phyloP scores from a whole-genome alignment of 2,888 invertebrate species.

The Drosophila nigricruria region DNA sequence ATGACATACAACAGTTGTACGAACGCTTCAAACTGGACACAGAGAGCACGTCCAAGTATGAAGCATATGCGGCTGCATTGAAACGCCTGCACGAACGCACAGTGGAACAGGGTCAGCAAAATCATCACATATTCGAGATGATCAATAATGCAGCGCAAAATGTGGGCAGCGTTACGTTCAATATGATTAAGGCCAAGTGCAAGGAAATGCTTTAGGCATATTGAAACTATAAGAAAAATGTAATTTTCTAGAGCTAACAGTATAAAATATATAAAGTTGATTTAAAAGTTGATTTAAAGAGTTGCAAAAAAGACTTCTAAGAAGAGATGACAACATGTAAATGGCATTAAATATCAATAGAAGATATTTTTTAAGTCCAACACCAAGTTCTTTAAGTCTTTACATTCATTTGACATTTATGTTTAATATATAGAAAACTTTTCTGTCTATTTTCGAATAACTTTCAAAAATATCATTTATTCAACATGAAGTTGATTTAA shows the following conservation, averaged over 20 bases:
- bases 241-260: neutral
- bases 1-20: slow-evolving; percentile 70
- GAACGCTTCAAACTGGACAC: slow-evolving; percentile 74
- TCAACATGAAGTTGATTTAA: neutral
- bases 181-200: slow-evolving; percentile 79
- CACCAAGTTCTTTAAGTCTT: too few species aligned
- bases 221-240: neutral
- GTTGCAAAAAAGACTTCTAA: too few species aligned
- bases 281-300: too few species aligned
- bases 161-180: slow-evolving; percentile 80
- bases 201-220: slow-evolving; percentile 47
- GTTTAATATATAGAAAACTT: neutral
- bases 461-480: neutral
- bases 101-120: slow-evolving; percentile 52
- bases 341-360: too few species aligned
- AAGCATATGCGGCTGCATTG: slow-evolving; percentile 65
- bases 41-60: slow-evolving; percentile 75
- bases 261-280: neutral
- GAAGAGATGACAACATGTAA: too few species aligned
- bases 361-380: too few species aligned
- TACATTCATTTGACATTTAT: too few species aligned
- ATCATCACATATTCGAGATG: slow-evolving; percentile 77
- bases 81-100: slow-evolving; percentile 65
- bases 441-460: neutral
- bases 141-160: slow-evolving; percentile 78